A percentile compares a stretch with the other conserved stretches of the same genome.
phyloP scores from a whole-genome alignment of 2,113 vertebrate genomes.

The Monopterus albus region DNA sequence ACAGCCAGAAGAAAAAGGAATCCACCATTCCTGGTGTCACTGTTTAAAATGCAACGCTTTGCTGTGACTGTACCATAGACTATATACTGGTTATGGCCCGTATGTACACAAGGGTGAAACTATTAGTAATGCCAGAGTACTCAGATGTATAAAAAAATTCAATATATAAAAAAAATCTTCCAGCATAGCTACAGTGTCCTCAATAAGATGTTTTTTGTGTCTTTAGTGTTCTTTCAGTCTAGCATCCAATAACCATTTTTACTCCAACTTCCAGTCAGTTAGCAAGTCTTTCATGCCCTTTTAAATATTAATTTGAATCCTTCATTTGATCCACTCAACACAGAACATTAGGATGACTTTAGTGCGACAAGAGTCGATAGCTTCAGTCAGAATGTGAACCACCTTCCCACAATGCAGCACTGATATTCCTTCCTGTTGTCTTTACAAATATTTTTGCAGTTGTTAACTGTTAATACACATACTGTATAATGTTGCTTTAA shows the following conservation, averaged over 20 bases:
- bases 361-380: no score
- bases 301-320: not conserved
- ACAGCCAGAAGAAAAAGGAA: not conserved
- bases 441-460: constrained; percentile 5
- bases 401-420: no score
- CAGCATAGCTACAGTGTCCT: no score
- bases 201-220: no score
- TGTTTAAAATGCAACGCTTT: no score
- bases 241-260: not conserved
- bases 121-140: no score
- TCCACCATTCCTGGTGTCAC: not conserved
- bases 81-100: no score
- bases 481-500: constrained; percentile 3
- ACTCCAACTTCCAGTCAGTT: not conserved
- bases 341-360: not conserved
- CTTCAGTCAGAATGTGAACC: no score
- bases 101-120: no score
- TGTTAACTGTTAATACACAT: constrained; percentile 8
- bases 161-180: no score
- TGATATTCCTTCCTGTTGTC: not conserved
- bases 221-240: constrained; percentile 1
- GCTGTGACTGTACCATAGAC: no score
- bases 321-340: not conserved
- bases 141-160: no score
- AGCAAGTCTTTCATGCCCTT: not conserved